Conservation (phyloP, 35 echinoderm and acorn worm genomes). For the Heliocidaris erythrogramma region DNA sequence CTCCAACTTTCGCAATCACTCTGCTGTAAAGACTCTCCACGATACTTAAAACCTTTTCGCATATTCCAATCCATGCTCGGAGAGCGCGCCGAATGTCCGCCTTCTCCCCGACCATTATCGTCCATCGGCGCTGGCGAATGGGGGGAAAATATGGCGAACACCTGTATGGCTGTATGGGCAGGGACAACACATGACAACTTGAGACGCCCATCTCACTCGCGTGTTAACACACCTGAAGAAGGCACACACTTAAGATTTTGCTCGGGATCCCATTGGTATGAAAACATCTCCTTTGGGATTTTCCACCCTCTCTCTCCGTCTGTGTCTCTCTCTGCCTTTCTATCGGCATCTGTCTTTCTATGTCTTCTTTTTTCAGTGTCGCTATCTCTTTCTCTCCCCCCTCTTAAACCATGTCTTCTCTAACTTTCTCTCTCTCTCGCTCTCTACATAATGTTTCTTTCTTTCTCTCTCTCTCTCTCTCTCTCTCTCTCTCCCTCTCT, state of each 20-base stretch:
- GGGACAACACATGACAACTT: not conserved
- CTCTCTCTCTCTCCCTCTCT: not conserved
- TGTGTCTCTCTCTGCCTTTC: not conserved
- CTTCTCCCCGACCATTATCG: not conserved
- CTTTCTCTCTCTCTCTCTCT: not conserved
- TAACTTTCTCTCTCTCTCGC: not conserved
- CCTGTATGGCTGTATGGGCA: not conserved
- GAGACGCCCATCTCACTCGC: not conserved
- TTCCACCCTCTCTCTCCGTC: not conserved
- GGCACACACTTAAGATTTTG: slow-evolving; percentile 5
- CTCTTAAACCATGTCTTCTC: not conserved
- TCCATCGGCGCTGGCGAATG: not conserved
- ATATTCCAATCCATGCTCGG: not conserved
- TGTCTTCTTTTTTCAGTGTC: not conserved
- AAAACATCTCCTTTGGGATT: slow-evolving; percentile 43
- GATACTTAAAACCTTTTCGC: slow-evolving; percentile 5
- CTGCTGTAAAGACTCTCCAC: not conserved
- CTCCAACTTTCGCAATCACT: not conserved
- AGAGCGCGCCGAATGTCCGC: not conserved
- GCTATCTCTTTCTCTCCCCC: not conserved
- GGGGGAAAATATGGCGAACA: not conserved
- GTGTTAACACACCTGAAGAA: slow-evolving; percentile 34
- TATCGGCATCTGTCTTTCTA: not conserved
- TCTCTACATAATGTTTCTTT: not conserved
- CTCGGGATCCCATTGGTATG: not conserved